These are phyloP conservation scores for Lysandra coridon DNA, from an alignment of 2,888 invertebrate species.

Conservation along the genomic window DNA sequence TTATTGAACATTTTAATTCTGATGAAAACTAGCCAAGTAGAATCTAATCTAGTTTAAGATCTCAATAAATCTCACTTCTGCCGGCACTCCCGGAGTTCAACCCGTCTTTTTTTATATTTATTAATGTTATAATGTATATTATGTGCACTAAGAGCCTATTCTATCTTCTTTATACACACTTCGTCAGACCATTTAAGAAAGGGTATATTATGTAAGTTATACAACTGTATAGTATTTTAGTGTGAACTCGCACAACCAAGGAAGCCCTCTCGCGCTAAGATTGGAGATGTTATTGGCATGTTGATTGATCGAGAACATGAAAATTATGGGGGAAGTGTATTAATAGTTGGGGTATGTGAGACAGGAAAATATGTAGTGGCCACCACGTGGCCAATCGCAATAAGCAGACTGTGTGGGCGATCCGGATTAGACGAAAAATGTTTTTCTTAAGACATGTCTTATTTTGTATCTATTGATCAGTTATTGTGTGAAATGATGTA, in stretches of 20 bases:
- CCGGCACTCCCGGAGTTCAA: no score
- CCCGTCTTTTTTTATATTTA: no score
- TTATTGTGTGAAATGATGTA: not conserved
- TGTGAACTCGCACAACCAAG: not conserved
- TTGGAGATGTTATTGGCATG: conserved; percentile 18
- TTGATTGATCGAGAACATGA: conserved; percentile 25
- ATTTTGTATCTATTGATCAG: not conserved
- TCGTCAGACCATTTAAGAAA: no score
- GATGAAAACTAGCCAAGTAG: no score
- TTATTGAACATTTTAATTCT: no score
- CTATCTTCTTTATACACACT: no score
- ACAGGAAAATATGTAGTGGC: conserved; percentile 1
- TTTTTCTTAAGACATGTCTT: not conserved
- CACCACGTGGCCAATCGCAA: not conserved
- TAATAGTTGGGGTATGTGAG: not conserved
- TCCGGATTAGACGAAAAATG: not conserved
- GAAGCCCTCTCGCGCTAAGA: conserved; percentile 4
- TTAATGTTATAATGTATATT: no score
- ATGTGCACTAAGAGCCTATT: no score
- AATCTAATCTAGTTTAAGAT: no score
- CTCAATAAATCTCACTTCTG: no score
- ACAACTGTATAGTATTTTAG: no score
- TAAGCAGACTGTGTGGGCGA: not conserved
- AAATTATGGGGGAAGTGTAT: conserved; percentile 17
- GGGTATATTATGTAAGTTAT: no score